Evolutionary conservation across 2,888 invertebrate species (phyloP).

Genomic region (Chrysolina americana): DNA sequence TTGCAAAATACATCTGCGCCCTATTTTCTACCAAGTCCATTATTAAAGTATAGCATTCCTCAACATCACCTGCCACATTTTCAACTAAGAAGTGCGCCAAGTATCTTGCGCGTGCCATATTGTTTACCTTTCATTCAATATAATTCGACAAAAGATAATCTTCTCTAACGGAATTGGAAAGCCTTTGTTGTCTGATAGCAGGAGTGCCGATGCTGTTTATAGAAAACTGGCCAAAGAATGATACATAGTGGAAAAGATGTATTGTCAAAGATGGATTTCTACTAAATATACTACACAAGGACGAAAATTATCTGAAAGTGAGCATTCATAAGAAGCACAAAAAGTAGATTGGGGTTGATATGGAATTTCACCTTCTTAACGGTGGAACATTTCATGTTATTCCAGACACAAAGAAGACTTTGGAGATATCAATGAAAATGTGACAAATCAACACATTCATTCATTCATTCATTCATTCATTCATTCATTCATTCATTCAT

Average conservation of each 20-base stretch:
- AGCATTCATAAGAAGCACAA: no score
- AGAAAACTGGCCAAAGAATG: neutral
- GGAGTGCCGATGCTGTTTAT: neutral
- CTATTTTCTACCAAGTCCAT: constrained; percentile 44
- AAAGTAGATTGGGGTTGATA: no score
- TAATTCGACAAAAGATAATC: constrained; percentile 23
- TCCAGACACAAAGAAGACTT: no score
- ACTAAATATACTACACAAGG: neutral
- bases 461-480: no score
- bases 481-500: no score
- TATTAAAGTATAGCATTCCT: constrained; percentile 54
- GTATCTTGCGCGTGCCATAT: constrained; percentile 43
- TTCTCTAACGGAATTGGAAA: neutral
- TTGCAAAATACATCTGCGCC: constrained; percentile 52
- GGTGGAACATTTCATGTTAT: no score
- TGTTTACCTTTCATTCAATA: constrained; percentile 17
- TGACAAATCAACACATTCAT: no score
- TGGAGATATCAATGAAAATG: no score
- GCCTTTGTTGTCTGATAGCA: neutral
- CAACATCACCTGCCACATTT: constrained; percentile 48
- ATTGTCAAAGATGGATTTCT: neutral
- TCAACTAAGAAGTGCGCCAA: constrained; percentile 48
- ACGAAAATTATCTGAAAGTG: no score
- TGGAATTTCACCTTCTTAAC: no score
- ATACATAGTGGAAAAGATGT: neutral